Percentiles rank a stretch among this genome's conserved stretches.
Conservation (phyloP, 2,797 vertebrate genomes). For the Lindbergichthys nudifrons region DNA sequence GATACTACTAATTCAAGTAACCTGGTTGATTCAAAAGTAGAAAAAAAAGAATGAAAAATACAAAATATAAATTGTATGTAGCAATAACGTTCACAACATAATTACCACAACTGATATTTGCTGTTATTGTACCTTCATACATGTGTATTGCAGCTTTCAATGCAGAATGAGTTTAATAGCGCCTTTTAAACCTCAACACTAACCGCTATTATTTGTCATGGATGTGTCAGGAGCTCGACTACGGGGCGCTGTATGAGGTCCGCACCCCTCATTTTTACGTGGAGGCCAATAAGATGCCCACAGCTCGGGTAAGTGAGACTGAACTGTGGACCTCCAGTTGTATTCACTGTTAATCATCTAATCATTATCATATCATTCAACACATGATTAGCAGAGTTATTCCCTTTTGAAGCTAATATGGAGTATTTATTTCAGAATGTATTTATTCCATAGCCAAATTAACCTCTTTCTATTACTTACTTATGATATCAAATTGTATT, state of each 20-base stretch:
- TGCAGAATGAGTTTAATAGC: not conserved
- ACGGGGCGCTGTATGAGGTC: slow-evolving; percentile 93
- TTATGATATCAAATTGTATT: no score
- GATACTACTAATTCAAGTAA: not conserved
- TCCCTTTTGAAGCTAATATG: not conserved
- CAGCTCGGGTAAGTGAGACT: slow-evolving; percentile 68
- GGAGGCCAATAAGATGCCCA: slow-evolving; percentile 97
- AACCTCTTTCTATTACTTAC: no score
- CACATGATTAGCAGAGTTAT: not conserved
- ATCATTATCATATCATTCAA: not conserved
- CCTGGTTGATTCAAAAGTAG: not conserved
- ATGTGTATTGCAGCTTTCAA: not conserved
- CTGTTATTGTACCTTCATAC: not conserved
- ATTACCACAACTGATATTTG: not conserved
- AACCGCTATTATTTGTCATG: not conserved
- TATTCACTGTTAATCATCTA: not conserved
- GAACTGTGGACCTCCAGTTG: not conserved
- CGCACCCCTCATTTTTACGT: slow-evolving; percentile 96
- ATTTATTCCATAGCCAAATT: no score
- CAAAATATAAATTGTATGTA: not conserved
- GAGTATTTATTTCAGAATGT: no score
- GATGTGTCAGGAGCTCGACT: slow-evolving; percentile 91
- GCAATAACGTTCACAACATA: not conserved
- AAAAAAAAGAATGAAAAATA: no score
- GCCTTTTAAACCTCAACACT: not conserved